These are phyloP conservation scores for Ischnura elegans DNA, from an alignment of 2,888 invertebrate genomes.

Conservation along the genomic window DNA sequence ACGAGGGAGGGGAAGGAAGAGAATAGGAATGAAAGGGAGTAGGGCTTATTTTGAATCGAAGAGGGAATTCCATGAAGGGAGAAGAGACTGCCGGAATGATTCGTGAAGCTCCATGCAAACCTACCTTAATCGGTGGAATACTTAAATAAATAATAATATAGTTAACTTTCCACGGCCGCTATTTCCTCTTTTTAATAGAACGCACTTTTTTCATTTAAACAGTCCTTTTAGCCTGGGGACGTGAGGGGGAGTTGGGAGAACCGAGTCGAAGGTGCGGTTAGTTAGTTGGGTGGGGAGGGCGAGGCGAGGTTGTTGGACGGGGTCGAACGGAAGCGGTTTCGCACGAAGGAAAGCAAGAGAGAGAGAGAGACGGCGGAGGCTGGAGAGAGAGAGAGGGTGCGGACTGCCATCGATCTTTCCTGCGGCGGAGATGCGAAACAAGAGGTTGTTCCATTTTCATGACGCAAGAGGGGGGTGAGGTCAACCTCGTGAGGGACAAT, in stretches of 20 bases:
- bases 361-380: neutral
- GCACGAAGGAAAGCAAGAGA: neutral
- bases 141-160: no score
- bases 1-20: no score
- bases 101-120: no score
- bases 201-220: no score
- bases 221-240: no score
- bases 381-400: neutral
- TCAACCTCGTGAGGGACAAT: conserved; percentile 19
- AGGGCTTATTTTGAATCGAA: no score
- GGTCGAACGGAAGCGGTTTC: neutral
- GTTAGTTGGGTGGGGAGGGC: neutral
- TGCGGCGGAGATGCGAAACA: conserved; percentile 61
- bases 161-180: no score
- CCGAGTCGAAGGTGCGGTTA: neutral
- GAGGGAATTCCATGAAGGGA: no score
- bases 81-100: no score
- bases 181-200: no score
- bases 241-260: neutral
- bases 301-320: neutral
- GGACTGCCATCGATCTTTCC: conserved; percentile 61
- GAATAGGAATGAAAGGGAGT: no score
- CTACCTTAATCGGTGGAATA: no score
- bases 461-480: conserved; percentile 62
- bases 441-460: conserved; percentile 66